phyloP scores from a whole-genome alignment of 2,888 invertebrate species.

The Chloroclystis v-ata region DNA sequence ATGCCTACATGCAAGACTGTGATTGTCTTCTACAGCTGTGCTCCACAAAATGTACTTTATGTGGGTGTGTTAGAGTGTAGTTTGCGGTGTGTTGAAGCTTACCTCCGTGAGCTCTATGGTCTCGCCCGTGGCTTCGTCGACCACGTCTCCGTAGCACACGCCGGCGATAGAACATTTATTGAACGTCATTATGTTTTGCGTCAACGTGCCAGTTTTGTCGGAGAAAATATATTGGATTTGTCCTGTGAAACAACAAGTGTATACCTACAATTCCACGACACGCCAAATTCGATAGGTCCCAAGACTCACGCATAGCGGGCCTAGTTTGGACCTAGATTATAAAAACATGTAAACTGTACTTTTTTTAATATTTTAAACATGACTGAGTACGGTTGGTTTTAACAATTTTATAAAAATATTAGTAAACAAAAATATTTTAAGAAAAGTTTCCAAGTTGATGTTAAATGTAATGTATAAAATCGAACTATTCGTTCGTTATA shows the following conservation, averaged over 20 bases:
- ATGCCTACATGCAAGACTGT: slow-evolving; percentile 47
- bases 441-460: too few relatives aligned
- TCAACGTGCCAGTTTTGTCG: slow-evolving; percentile 99
- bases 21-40: slow-evolving; percentile 30
- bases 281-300: too few relatives aligned
- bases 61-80: neutral
- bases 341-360: too few relatives aligned
- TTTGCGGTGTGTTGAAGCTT: slow-evolving; percentile 43
- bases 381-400: too few relatives aligned
- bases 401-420: too few relatives aligned
- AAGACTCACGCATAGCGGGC: too few relatives aligned
- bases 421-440: too few relatives aligned
- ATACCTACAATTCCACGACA: too few relatives aligned
- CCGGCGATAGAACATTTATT: slow-evolving; percentile 98
- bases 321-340: too few relatives aligned
- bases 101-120: slow-evolving; percentile 91
- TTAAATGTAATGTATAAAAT: too few relatives aligned
- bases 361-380: too few relatives aligned
- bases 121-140: slow-evolving; percentile 92
- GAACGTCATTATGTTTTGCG: slow-evolving; percentile 99
- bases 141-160: slow-evolving; percentile 92
- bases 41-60: slow-evolving; percentile 23
- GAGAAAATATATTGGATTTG: slow-evolving; percentile 99
- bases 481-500: too few relatives aligned
- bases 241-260: slow-evolving; percentile 65